These are phyloP conservation scores for Beris morrisii DNA, from an alignment of 2,888 invertebrate genomes.

Conservation along the genomic window DNA sequence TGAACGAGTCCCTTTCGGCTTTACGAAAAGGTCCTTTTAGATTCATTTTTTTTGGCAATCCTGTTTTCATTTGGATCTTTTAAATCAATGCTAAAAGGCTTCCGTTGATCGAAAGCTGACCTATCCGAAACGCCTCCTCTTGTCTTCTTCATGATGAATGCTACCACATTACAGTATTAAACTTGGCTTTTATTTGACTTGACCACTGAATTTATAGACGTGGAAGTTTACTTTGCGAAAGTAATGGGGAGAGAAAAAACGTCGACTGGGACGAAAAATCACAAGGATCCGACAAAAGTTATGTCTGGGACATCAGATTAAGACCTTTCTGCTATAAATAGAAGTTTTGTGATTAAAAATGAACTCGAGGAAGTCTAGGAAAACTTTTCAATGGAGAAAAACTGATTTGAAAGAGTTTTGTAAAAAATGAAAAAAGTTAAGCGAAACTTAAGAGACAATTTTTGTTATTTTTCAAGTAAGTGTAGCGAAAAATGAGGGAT, in stretches of 20 bases:
- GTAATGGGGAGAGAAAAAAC: slow-evolving; percentile 9
- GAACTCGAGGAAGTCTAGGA: slow-evolving; percentile 33
- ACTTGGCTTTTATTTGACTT: slow-evolving; percentile 16
- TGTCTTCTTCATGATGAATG: neutral
- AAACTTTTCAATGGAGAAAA: slow-evolving; percentile 13
- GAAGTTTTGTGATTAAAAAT: slow-evolving; percentile 39
- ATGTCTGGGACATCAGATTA: slow-evolving; percentile 34
- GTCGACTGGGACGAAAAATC: slow-evolving; percentile 27
- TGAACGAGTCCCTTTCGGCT: no score
- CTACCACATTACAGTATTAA: neutral
- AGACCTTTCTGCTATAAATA: slow-evolving; percentile 35
- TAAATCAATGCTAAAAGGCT: no score
- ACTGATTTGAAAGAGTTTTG: no score
- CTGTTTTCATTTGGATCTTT: no score
- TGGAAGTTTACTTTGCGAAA: slow-evolving; percentile 17
- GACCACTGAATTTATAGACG: slow-evolving; percentile 25
- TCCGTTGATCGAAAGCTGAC: no score
- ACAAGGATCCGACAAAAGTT: slow-evolving; percentile 19
- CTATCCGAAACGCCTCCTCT: no score
- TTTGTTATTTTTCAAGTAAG: no score
- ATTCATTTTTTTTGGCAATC: no score
- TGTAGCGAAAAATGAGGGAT: no score
- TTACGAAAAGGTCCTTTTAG: no score
- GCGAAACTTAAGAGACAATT: no score
- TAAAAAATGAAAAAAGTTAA: no score